These are phyloP conservation scores for Euzophera pinguis DNA, from an alignment of 2,888 invertebrate species.

Conservation along the genomic window DNA sequence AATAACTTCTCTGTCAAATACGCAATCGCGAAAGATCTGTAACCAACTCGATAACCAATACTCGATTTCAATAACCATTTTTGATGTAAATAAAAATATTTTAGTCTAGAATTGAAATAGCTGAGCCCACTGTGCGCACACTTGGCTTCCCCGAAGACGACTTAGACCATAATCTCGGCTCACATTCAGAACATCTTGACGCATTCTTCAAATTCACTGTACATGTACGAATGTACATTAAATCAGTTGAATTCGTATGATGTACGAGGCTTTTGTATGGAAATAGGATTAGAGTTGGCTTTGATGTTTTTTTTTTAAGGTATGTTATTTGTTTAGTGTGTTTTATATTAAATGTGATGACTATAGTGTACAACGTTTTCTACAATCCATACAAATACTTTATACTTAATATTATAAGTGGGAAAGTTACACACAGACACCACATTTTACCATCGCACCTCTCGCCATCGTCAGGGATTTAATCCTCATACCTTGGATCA, in stretches of 20 bases:
- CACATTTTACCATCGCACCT: no score
- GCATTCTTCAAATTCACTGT: constrained; percentile 38
- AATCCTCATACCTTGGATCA: no score
- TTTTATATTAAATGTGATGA: neutral
- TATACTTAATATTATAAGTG: no score
- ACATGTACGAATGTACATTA: neutral
- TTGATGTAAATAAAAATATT: neutral
- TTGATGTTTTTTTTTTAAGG: constrained; percentile 7
- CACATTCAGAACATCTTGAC: constrained; percentile 40
- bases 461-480: no score
- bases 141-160: constrained; percentile 30
- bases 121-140: constrained; percentile 27
- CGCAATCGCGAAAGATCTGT: no score
- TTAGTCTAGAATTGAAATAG: constrained; percentile 2
- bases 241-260: neutral
- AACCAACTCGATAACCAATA: no score
- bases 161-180: constrained; percentile 46
- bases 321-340: neutral
- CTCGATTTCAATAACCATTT: no score
- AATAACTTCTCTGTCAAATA: no score
- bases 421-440: no score
- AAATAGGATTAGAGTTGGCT: neutral
- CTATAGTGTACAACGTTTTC: no score
- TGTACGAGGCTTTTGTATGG: neutral
- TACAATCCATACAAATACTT: no score